Evolutionary conservation across 2,113 vertebrate genomes (phyloP).

Genomic region (Ciconia boyciana): DNA sequence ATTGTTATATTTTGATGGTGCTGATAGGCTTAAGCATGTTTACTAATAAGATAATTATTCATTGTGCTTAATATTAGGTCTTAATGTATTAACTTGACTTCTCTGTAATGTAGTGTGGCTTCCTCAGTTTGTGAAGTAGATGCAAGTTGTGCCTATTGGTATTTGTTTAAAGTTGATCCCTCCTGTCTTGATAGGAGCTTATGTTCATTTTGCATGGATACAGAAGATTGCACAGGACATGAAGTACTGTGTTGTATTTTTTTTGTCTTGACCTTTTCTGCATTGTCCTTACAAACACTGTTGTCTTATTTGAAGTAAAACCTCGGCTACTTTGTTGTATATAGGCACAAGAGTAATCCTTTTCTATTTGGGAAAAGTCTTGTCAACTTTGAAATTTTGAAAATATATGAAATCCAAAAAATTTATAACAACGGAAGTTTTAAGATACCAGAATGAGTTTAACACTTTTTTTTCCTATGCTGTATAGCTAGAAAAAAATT

Average conservation of each 20-base stretch:
- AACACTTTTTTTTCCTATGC: background rate
- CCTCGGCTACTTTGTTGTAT: background rate
- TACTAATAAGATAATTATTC: background rate
- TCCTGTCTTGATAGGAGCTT: background rate
- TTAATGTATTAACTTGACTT: background rate
- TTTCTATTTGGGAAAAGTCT: background rate
- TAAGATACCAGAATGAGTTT: background rate
- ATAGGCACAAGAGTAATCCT: background rate
- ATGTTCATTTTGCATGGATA: background rate
- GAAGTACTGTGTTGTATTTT: background rate
- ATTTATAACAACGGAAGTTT: background rate
- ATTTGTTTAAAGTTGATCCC: background rate
- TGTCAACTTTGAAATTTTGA: background rate
- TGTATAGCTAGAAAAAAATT: background rate
- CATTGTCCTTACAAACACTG: fast-evolving
- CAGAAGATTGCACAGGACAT: background rate
- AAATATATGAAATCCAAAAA: background rate
- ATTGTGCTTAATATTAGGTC: background rate
- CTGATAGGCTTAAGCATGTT: background rate
- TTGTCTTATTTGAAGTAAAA: background rate
- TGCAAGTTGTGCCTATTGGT: background rate
- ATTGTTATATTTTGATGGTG: background rate
- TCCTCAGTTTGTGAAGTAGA: background rate
- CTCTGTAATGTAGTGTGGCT: background rate
- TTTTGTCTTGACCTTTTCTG: background rate